Conservation (phyloP, 2,797 vertebrate species). For the Notolabrus celidotus region DNA sequence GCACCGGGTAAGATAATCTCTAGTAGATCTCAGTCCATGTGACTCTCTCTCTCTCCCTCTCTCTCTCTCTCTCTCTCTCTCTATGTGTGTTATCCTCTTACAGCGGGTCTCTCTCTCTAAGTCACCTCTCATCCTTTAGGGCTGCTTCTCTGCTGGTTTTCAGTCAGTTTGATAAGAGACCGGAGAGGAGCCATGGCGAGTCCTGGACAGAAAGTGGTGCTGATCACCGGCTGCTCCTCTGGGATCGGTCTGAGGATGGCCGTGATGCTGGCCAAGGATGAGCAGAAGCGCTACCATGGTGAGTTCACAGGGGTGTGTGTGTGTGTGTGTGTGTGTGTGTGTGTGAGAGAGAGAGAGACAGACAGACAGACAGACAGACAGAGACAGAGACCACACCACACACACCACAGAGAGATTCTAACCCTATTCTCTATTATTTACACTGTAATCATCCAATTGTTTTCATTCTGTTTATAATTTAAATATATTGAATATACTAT, state of each 20-base stretch:
- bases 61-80: slow-evolving; percentile 26
- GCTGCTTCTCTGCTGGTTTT: slow-evolving; percentile 6
- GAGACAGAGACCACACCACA: too few relatives aligned
- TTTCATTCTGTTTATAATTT: too few relatives aligned
- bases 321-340: slow-evolving; percentile 1
- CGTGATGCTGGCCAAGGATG: slow-evolving; percentile 88
- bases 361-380: too few relatives aligned
- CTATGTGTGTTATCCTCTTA: slow-evolving; percentile 72
- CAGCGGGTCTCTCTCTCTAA: slow-evolving; percentile 38
- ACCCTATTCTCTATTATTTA: too few relatives aligned
- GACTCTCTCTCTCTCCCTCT: slow-evolving; percentile 40
- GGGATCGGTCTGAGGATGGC: slow-evolving; percentile 91
- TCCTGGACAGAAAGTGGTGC: slow-evolving; percentile 87
- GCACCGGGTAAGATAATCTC: slow-evolving; percentile 58
- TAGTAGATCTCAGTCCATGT: slow-evolving; percentile 56
- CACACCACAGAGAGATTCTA: too few relatives aligned
- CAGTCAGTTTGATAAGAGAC: neutral
- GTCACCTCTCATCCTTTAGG: slow-evolving; percentile 45
- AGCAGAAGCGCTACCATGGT: slow-evolving; percentile 89
- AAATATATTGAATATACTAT: too few relatives aligned
- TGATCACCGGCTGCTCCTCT: slow-evolving; percentile 92
- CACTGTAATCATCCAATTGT: too few relatives aligned
- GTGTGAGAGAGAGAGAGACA: neutral
- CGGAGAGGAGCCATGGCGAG: slow-evolving; percentile 68
- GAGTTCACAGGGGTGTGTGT: slow-evolving; percentile 16